These are phyloP conservation scores for Aurelia sp. DNA, from an alignment of 30 jellyfish, hydroid and myxozoan species.

Conservation along the genomic window DNA sequence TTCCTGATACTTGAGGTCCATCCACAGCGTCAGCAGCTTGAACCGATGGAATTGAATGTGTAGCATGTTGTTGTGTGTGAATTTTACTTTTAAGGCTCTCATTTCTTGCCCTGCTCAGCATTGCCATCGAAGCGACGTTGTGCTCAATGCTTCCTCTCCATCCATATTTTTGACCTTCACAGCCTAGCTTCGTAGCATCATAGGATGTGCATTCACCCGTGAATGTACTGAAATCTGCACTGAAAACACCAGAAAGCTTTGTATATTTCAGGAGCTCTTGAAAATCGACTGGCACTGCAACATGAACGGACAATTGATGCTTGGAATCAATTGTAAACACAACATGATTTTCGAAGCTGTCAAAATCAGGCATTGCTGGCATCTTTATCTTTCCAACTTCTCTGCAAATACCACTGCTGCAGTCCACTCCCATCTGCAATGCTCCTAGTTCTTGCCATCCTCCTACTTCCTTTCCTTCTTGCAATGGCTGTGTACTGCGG, in stretches of 20 bases:
- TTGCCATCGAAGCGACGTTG: conserved; percentile 7
- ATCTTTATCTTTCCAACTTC: conserved; percentile 43
- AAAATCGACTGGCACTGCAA: conserved; percentile 31
- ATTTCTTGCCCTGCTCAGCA: conserved; percentile 22
- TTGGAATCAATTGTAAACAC: conserved; percentile 52
- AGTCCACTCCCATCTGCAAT: conserved; percentile 51
- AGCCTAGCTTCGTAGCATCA: conserved; percentile 24
- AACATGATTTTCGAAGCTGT: conserved; percentile 38
- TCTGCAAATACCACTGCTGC: conserved; percentile 48
- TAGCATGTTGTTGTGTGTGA: neutral
- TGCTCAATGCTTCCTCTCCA: conserved; percentile 58
- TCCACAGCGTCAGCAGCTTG: conserved; percentile 43
- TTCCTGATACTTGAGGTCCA: conserved; percentile 38
- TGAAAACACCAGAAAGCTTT: conserved; percentile 38
- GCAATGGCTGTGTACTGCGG: conserved; percentile 14
- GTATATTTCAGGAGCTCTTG: conserved; percentile 23
- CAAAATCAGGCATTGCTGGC: conserved; percentile 48
- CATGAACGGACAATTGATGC: conserved; percentile 30
- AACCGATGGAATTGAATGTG: neutral
- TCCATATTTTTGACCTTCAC: conserved; percentile 28
- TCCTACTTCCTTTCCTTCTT: neutral
- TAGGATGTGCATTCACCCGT: conserved; percentile 31
- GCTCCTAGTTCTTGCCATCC: conserved; percentile 57
- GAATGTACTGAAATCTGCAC: conserved; percentile 50
- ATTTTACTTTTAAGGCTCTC: conserved; percentile 19